Evolutionary conservation across 2,888 invertebrate species (phyloP), one percentile per base, ranked within the genome.

Genomic region (Penaeus monodon): DNA sequence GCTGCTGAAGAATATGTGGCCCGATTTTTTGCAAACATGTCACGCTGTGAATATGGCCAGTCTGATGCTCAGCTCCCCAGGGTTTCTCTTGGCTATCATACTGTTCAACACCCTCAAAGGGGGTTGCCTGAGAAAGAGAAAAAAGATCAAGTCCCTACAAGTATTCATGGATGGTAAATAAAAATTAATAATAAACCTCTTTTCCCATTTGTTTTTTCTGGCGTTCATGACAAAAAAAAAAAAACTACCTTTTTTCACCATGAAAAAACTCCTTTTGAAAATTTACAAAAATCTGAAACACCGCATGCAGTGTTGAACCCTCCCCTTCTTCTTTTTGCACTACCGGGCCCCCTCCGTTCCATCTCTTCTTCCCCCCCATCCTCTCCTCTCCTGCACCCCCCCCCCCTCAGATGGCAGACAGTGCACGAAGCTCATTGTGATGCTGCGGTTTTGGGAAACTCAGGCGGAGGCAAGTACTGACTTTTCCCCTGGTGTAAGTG

Each of bases 391-490:
- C 88, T 78, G 70, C 81, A 76, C 76, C 65, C 27, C 81, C 74
- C 14, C 82, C 80, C 38, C 44, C 85, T 8, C 77, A 10, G 73
- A 68, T 22, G 6, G 84, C 81, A n/a, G 84, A 29, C 20, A 77
- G 17, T n/a, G 79, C 84, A 65, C 66, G 73, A 33, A 90, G 85
- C 91, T 96, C 96, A 91, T 95, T 95, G 92, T 95, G 74, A 97
- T 93, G 91, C 96, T 95, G 90, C 96, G 94, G 97, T 96, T 88
- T 95, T 95, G 91, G 96, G n/a, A n/a, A 96, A 0, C 96, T 96
- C 90, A 98, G 94, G 91, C 96, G 95, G 91, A 98, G 93, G 98
- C 97, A 98, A 93, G 91, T 96, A 95, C 93, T 98, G 98, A 98
- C 93, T 92, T 98, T 98, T 93, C n/a, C 98, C 98, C 91, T 96